These are phyloP conservation scores for Phocoena sinus DNA, from an alignment of 2,113 vertebrate genomes.

Conservation along the genomic window DNA sequence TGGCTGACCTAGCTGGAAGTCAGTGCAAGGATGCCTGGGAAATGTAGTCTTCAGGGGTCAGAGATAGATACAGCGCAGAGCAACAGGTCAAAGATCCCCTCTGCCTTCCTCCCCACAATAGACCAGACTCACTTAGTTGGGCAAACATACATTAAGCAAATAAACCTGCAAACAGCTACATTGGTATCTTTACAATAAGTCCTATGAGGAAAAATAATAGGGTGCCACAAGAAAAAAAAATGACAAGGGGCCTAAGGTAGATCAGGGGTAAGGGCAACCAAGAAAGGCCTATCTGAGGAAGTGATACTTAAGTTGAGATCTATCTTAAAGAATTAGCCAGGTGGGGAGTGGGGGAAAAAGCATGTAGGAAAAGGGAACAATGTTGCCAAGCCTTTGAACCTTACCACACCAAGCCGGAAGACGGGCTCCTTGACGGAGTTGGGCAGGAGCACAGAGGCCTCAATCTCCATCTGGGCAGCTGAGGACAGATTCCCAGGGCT, in stretches of 20 bases:
- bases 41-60: background rate
- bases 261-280: background rate
- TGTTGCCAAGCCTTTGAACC: background rate
- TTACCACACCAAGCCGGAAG: conserved; percentile 80
- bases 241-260: background rate
- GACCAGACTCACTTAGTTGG: background rate
- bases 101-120: background rate
- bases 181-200: background rate
- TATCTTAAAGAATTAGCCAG: background rate
- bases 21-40: conserved; percentile 30
- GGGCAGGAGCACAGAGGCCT: conserved; percentile 79
- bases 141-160: background rate
- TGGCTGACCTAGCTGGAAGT: background rate
- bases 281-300: background rate
- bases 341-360: background rate
- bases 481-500: conserved; percentile 67
- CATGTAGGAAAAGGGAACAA: background rate
- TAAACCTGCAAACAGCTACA: background rate
- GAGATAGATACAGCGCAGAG: background rate
- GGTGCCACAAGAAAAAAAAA: background rate
- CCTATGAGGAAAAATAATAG: background rate
- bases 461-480: conserved; percentile 67
- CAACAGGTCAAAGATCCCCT: background rate
- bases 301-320: background rate
- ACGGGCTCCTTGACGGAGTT: conserved; percentile 45